Evolutionary conservation across 2,797 vertebrate genomes (phyloP).

Genomic region (Botia kubotai): DNA sequence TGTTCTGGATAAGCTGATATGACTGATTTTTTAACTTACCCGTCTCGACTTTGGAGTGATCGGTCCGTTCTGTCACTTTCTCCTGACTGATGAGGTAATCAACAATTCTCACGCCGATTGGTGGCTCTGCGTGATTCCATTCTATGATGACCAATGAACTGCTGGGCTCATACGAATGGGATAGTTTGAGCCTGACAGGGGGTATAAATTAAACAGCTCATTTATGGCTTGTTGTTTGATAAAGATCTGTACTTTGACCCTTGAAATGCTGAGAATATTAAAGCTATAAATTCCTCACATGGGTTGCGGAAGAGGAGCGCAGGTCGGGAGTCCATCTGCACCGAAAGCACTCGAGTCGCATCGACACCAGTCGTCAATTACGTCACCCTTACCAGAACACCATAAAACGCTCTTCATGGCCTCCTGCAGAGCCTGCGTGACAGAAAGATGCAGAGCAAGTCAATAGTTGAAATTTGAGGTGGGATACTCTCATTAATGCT

Average conservation of each 20-base stretch:
- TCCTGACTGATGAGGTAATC: slow-evolving; percentile 98
- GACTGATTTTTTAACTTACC: slow-evolving; percentile 72
- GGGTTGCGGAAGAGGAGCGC: slow-evolving; percentile 92
- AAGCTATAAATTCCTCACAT: slow-evolving; percentile 72
- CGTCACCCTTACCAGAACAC: slow-evolving; percentile 95
- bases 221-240: background rate
- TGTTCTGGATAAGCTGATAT: background rate
- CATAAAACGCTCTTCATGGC: slow-evolving; percentile 97
- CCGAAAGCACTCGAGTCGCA: slow-evolving; percentile 96
- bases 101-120: slow-evolving; percentile 92
- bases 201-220: slow-evolving; percentile 1
- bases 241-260: background rate
- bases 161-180: slow-evolving; percentile 92
- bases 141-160: slow-evolving; percentile 95
- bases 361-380: slow-evolving; percentile 98
- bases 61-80: slow-evolving; percentile 93
- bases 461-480: background rate
- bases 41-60: slow-evolving; percentile 97
- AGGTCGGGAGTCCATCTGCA: slow-evolving; percentile 91
- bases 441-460: background rate
- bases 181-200: slow-evolving; percentile 85
- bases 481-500: background rate
- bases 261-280: background rate
- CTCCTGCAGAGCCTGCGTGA: slow-evolving; percentile 88
- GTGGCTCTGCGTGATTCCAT: slow-evolving; percentile 94